A percentile compares a stretch with the other conserved stretches of the same genome.
Evolutionary conservation across 2,888 invertebrate species (phyloP).

Genomic region (Oscheius sp.): DNA sequence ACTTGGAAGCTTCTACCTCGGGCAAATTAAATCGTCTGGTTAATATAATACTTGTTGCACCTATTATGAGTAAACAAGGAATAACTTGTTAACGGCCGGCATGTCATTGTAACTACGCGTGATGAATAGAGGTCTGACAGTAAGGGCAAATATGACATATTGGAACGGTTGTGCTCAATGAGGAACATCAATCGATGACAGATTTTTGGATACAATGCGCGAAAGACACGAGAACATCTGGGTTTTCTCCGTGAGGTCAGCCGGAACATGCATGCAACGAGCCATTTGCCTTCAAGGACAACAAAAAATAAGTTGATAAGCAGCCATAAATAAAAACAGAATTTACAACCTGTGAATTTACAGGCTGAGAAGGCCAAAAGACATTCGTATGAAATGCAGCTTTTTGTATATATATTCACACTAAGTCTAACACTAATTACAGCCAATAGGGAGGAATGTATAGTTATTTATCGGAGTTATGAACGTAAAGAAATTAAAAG

Average conservation of each 20-base stretch:
- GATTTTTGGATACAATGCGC: conserved; percentile 1
- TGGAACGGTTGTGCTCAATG: not conserved
- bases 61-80: not conserved
- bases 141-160: conserved; percentile 16
- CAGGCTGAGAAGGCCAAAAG: not conserved
- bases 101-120: conserved; percentile 4
- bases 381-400: not conserved
- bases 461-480: too few species aligned
- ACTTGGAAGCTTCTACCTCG: too few species aligned
- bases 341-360: not conserved
- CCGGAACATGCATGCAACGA: conserved; percentile 25
- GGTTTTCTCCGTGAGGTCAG: conserved; percentile 23
- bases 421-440: too few species aligned
- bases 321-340: too few species aligned
- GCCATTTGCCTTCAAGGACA: conserved; percentile 21
- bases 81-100: conserved; percentile 14
- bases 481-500: too few species aligned
- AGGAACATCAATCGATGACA: not conserved
- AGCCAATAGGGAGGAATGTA: too few species aligned
- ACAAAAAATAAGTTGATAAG: not conserved
- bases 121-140: conserved; percentile 21
- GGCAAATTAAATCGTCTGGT: too few species aligned
- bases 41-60: too few species aligned
- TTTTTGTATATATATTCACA: too few species aligned
- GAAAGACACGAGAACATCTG: conserved; percentile 25